Base-by-base conservation (phyloP, 2,888 invertebrate genomes). In the Melanchra persicariae region DNA sequence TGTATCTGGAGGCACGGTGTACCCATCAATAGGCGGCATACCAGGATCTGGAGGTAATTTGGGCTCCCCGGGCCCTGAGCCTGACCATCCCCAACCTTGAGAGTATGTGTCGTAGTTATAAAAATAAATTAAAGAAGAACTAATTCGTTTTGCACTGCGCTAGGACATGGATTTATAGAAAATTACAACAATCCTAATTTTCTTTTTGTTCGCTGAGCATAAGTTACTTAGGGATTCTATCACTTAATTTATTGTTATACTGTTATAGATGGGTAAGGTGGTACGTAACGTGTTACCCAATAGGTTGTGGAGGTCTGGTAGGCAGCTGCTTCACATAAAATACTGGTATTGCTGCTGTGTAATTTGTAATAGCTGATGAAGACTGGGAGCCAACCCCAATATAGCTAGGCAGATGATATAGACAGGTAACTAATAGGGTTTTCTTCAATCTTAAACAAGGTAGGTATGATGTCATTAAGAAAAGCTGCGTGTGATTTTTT, bases 61-160 rank as follows among this genome's bases (percentile, higher is more conserved):
- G 5, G 92, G 81, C 70, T 95, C 94, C 26, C 88, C 92, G 4
- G 91, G 88, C 15, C 91, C 93, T 17, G 90, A 79, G 6, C 91
- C 92, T 34, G 91, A 84, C 95, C 95, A 95, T 17, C 94, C 93
- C 95, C 95, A 96, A 71, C 93, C 95, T 91, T 77, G 1, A 63
- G 55, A 71, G 26, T 30, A 59, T 57, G 17, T n/a, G 17, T 26
- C 43, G n/a, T 54, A 62, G 43, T 62, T 43, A 45, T 17, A 34
- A 17, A n/a, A 8, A 55, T 64, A n/a, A 43, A 30, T 30, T 7
- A 19, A 2, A 8, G 24, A 19, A 1, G 12, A 0, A 19, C n/a
- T 17, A 15, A 22, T 37, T 22, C 4, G 24, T 22, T 12, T 22
- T 15, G 45, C 6, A 45, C 45, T 19, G 7, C 1, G 17, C 45